Evolutionary conservation across 2,888 invertebrate species (phyloP).

Genomic region (Lithophane leautieri): DNA sequence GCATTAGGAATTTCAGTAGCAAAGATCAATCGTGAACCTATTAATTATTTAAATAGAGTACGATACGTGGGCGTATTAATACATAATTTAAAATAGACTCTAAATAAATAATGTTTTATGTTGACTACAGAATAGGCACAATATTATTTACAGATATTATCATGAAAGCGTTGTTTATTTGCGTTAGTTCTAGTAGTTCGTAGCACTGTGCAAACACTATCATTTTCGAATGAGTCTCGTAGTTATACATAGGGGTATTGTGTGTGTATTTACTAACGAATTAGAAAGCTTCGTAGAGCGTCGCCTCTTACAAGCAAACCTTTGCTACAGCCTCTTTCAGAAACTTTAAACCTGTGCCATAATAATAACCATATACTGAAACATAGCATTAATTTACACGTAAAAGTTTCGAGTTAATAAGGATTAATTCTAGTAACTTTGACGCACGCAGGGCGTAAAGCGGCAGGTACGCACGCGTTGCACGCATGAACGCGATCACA

Average conservation of each 20-base stretch:
- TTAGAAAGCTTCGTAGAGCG: background rate
- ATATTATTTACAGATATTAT: constrained; percentile 20
- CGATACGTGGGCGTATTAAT: background rate
- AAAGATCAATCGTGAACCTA: too few species aligned
- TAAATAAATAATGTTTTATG: background rate
- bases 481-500: constrained; percentile 48
- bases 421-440: constrained; percentile 16
- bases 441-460: constrained; percentile 18
- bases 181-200: constrained; percentile 3
- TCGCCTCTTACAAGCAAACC: too few species aligned
- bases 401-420: constrained; percentile 18
- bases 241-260: background rate
- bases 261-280: background rate
- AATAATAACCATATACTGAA: background rate
- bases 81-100: background rate
- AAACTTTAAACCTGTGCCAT: background rate
- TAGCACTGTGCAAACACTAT: constrained; percentile 15
- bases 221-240: background rate
- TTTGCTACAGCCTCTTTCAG: background rate
- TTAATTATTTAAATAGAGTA: background rate
- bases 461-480: constrained; percentile 14
- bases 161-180: constrained; percentile 18
- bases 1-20: too few species aligned
- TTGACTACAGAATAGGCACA: constrained; percentile 8
- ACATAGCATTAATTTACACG: background rate